A percentile compares a stretch with the other conserved stretches of the same genome.
Conservation (phyloP, 2,888 invertebrate species). For the Dolomedes plantarius region DNA sequence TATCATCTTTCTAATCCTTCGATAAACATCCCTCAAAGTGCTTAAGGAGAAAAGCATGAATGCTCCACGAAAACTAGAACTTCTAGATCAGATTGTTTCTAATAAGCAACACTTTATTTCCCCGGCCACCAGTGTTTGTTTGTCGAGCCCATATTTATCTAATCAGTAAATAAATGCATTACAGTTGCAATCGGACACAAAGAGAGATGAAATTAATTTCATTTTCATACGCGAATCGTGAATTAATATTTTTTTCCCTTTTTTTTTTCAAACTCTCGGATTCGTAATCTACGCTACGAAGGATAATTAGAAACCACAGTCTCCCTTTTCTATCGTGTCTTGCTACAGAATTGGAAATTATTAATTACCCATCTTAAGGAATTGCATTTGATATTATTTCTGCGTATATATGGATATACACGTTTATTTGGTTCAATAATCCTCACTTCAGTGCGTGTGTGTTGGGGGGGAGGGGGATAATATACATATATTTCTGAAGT, state of each 20-base stretch:
- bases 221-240: not conserved
- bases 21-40: not conserved
- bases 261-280: not conserved
- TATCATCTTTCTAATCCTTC: not conserved
- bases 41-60: too few species aligned
- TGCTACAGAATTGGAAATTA: not conserved
- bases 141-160: constrained; percentile 8
- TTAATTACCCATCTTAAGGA: not conserved
- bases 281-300: not conserved
- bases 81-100: not conserved
- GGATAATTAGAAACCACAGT: constrained; percentile 1
- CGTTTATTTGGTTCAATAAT: too few species aligned
- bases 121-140: not conserved
- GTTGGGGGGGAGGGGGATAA: too few species aligned
- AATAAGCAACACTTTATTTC: not conserved
- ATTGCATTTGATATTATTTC: not conserved
- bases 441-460: too few species aligned
- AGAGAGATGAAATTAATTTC: not conserved
- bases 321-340: not conserved
- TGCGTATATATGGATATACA: not conserved
- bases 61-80: not conserved
- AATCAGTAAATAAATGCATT: constrained; percentile 6
- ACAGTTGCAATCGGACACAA: not conserved
- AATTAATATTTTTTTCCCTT: not conserved
- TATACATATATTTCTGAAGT: too few species aligned